Conservation (phyloP, 2,888 invertebrate species). For the Aquatica leii region DNA sequence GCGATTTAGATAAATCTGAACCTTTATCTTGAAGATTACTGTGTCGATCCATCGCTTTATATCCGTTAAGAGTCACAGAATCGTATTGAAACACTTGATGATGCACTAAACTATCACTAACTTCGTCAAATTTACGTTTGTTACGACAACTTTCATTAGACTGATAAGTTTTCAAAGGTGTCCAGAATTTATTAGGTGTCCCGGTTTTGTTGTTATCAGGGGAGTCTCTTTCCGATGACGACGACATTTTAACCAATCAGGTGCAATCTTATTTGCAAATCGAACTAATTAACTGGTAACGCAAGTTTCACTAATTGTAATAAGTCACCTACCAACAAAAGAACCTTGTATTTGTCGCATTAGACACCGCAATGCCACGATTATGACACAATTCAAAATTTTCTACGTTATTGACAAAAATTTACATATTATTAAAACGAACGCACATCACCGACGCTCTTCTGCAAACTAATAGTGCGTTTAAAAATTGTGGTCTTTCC, state of each 20-base stretch:
- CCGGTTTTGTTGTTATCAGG: constrained; percentile 15
- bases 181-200: constrained; percentile 39
- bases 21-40: constrained; percentile 22
- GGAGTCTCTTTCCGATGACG: constrained; percentile 27
- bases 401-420: too few relatives aligned
- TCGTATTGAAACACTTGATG: constrained; percentile 25
- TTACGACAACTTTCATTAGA: constrained; percentile 29
- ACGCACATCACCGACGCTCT: constrained; percentile 8
- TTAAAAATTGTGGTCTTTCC: constrained; percentile 28
- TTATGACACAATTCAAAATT: neutral
- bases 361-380: neutral
- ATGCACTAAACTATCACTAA: constrained; percentile 15
- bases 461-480: constrained; percentile 29
- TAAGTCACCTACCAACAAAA: neutral
- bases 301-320: constrained; percentile 14
- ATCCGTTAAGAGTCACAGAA: constrained; percentile 35
- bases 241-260: constrained; percentile 39
- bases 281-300: constrained; percentile 5
- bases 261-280: constrained; percentile 12
- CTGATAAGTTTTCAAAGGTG: constrained; percentile 35
- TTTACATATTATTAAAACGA: neutral
- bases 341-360: neutral
- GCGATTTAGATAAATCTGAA: constrained; percentile 33
- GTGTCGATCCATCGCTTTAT: constrained; percentile 20
- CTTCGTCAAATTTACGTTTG: neutral